These are phyloP conservation scores for Dyspetes luteomarginatus DNA, from an alignment of 2,888 invertebrate genomes.

Conservation along the genomic window DNA sequence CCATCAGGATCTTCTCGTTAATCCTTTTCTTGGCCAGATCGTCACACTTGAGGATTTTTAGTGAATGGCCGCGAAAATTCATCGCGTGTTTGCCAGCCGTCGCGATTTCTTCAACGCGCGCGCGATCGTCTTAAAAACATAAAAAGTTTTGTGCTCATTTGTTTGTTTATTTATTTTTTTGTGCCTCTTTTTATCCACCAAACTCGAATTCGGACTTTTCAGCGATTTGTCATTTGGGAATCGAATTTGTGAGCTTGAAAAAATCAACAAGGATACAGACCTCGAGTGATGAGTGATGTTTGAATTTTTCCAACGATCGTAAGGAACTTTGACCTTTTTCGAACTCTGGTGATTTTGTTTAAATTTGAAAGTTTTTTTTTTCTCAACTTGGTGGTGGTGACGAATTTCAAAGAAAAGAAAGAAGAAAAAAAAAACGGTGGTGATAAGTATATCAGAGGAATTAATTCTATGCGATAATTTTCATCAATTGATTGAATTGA, in stretches of 20 bases:
- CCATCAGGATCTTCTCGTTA: no score
- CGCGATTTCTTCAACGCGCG: not conserved
- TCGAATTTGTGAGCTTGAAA: not conserved
- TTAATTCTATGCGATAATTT: no score
- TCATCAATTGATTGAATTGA: no score
- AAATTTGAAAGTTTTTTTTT: not conserved
- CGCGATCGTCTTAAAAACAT: no score
- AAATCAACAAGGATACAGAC: constrained; percentile 36
- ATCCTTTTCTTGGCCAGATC: no score
- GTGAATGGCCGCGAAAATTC: not conserved
- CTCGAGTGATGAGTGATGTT: constrained; percentile 32
- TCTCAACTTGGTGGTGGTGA: not conserved
- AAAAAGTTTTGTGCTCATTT: constrained; percentile 29
- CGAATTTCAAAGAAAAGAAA: not conserved
- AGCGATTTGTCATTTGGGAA: not conserved
- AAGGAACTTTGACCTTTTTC: no score
- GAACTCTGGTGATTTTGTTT: not conserved
- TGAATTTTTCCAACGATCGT: not conserved
- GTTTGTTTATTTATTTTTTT: not conserved
- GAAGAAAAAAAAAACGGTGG: no score
- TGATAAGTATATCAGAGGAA: no score
- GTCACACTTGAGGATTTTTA: no score
- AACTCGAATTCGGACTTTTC: not conserved
- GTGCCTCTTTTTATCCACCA: not conserved
- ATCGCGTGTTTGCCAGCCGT: not conserved